These are phyloP conservation scores for Pyrrhosoma nymphula DNA, from an alignment of 2,888 invertebrate species.

Conservation along the genomic window DNA sequence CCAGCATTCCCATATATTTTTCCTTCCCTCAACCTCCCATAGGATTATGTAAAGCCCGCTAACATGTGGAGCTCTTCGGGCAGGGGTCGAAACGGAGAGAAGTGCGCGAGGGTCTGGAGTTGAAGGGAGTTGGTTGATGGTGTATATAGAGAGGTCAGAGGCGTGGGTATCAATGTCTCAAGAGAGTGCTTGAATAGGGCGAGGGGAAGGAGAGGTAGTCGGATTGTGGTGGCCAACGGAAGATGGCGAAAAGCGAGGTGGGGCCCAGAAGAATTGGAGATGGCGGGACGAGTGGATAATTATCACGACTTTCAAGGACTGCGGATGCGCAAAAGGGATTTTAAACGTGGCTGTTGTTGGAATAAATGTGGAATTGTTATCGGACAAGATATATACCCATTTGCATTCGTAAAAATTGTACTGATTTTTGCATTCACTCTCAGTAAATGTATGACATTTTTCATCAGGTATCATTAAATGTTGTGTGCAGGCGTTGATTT, in stretches of 20 bases:
- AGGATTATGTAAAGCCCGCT: slow-evolving; percentile 51
- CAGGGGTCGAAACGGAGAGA: background rate
- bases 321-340: no score
- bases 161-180: slow-evolving; percentile 30
- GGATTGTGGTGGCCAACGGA: background rate
- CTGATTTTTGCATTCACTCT: no score
- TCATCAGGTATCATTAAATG: no score
- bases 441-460: no score
- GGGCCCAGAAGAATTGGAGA: background rate
- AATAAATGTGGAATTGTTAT: no score
- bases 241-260: no score
- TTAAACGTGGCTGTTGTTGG: no score
- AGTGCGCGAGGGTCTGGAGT: background rate
- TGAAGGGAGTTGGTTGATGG: slow-evolving; percentile 1
- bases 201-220: background rate
- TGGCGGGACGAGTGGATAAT: background rate
- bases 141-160: slow-evolving; percentile 43
- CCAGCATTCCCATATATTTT: background rate
- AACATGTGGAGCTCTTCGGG: background rate
- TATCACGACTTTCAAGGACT: no score
- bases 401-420: no score
- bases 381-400: no score
- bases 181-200: background rate
- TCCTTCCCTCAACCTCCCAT: background rate
- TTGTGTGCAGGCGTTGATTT: no score